Evolutionary conservation across 2,888 invertebrate genomes (phyloP).

Genomic region (Phorcus lineatus): DNA sequence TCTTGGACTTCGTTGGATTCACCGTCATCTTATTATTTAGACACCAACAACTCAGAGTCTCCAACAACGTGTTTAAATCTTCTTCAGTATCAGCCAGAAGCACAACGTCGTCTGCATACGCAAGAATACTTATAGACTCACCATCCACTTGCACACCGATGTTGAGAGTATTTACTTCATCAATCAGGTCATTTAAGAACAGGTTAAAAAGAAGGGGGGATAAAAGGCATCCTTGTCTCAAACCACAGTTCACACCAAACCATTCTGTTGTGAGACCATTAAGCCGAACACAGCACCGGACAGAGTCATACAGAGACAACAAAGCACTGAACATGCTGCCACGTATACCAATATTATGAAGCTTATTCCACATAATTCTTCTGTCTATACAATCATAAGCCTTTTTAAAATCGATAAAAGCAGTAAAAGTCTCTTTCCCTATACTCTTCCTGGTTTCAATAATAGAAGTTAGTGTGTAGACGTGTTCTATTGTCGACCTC

Average conservation of each 20-base stretch:
- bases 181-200: not conserved
- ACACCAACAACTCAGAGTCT: not conserved
- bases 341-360: not conserved
- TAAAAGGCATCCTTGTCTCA: too few relatives aligned
- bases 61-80: not conserved
- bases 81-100: not conserved
- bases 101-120: too few relatives aligned
- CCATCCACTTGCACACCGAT: not conserved
- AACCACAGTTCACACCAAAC: too few relatives aligned
- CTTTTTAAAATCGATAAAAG: not conserved
- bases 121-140: not conserved
- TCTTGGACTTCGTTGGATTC: not conserved
- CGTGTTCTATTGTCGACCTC: not conserved
- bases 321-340: not conserved
- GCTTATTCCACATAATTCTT: too few relatives aligned
- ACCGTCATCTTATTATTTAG: not conserved
- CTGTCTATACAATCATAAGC: too few relatives aligned
- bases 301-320: not conserved
- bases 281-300: too few relatives aligned
- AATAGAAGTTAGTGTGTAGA: not conserved
- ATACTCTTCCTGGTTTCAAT: not conserved
- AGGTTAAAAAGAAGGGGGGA: too few relatives aligned
- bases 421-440: not conserved
- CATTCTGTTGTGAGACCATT: too few relatives aligned
- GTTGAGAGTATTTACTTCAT: not conserved